Evolutionary conservation across 2,888 invertebrate species (phyloP), one percentile per base, ranked within the genome.

Genomic region (Homarus gammarus): DNA sequence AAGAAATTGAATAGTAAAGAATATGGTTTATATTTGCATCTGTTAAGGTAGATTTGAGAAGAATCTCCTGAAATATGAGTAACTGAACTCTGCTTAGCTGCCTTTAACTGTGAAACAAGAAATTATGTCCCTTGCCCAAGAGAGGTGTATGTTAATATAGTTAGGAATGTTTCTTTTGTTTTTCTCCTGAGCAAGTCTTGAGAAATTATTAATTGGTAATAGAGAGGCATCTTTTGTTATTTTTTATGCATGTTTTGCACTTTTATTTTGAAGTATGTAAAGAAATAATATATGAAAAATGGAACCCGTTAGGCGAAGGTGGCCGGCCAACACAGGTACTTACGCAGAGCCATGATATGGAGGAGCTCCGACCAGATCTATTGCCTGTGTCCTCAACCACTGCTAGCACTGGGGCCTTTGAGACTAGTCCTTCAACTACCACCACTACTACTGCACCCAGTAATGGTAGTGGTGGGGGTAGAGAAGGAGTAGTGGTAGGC

Each of bases 311-410:
- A 92, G 92, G 92, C 68, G 89, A 83, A 72, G 85, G 83, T 36
- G 90, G 88, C 40, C 90, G 92, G 38, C 92, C 92, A 44, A 89
- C 92, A n/a, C 92, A 92, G 79, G 92, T 90, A 82, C 85, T 92
- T 64, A 92, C 90, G 38, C 91, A 91, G 79, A 85, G 86, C 83
- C 85, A 90, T 75, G 92, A 92, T 61, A 90, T 92, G 90, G 92
- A 92, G 78, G 92, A 92, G 73, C 90, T 92, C 33, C 88, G 92
- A n/a, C 92, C 92, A 33, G 92, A 92, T 51, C 90, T 92, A 22
- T 85, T 92, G 49, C 92, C 91, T 40, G 91, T 91, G 70, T 73
- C 89, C 51, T 81, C 84, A 44, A 40, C 84, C 73, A 64, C 84
- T 73, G 27, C 64, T 31, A 68, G 49, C 64, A 33, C 85, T n/a